Conservation (phyloP, 2,797 vertebrate species). For the Platalea minor region DNA sequence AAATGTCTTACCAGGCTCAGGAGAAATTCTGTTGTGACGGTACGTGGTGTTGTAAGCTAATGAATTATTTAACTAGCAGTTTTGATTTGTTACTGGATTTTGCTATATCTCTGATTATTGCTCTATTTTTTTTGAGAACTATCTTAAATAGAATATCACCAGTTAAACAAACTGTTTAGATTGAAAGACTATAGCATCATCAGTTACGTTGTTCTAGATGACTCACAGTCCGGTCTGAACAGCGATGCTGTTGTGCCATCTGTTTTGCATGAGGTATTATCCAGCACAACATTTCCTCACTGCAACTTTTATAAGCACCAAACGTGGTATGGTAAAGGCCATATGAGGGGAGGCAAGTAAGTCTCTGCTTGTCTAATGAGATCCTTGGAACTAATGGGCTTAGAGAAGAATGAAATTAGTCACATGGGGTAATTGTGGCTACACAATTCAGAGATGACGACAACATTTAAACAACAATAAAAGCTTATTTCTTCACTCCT, state of each 20-base stretch:
- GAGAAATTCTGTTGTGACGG: background rate
- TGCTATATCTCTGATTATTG: background rate
- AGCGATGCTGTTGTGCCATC: conserved; percentile 44
- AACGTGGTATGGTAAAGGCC: background rate
- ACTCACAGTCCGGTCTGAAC: background rate
- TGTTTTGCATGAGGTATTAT: conserved; percentile 49
- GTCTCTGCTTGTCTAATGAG: conserved; percentile 11
- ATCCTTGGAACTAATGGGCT: background rate
- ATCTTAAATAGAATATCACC: background rate
- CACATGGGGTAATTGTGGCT: background rate
- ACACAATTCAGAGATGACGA: background rate
- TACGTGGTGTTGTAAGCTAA: background rate
- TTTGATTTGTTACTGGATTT: background rate
- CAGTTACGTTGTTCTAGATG: background rate
- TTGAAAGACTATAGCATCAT: conserved; percentile 8
- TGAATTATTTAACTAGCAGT: background rate
- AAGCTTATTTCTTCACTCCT: background rate
- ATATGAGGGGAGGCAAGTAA: background rate
- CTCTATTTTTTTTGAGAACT: background rate
- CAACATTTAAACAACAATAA: background rate
- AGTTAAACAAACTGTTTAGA: background rate
- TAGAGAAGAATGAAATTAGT: background rate
- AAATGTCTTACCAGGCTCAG: conserved; percentile 1
- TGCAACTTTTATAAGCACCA: conserved; percentile 41
- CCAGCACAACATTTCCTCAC: conserved; percentile 31